These are phyloP conservation scores for Lepidocyrtoides sp. DNA, from an alignment of 2,888 invertebrate species.

Conservation along the genomic window DNA sequence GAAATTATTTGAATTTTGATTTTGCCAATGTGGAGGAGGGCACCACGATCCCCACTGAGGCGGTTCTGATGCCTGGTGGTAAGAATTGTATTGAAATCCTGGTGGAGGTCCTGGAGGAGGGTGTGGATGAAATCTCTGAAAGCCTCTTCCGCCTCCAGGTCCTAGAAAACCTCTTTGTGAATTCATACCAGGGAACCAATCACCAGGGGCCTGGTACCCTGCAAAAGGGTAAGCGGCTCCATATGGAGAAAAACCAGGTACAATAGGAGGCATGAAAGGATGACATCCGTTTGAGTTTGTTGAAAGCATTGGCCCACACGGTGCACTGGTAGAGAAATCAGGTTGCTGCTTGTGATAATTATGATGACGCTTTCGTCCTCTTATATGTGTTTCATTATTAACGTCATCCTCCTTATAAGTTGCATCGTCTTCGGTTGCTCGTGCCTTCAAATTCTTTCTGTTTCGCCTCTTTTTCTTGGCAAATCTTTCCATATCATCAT, in stretches of 20 bases:
- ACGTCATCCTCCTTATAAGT: constrained; percentile 18
- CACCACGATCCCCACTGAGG: constrained; percentile 33
- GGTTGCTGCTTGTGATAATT: background rate
- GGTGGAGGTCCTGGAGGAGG: background rate
- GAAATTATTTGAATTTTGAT: background rate
- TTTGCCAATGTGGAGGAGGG: constrained; percentile 52
- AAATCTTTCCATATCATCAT: constrained; percentile 93
- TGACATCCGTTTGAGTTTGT: background rate
- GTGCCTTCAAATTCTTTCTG: constrained; percentile 12
- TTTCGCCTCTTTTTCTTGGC: constrained; percentile 84
- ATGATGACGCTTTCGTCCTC: constrained; percentile 60
- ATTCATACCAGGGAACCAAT: background rate
- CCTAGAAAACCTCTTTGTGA: background rate
- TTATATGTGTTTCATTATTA: background rate
- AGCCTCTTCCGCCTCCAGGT: background rate
- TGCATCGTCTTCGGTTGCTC: constrained; percentile 55
- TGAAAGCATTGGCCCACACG: background rate
- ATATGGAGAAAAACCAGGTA: constrained; percentile 58
- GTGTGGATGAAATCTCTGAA: background rate
- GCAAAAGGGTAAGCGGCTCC: background rate
- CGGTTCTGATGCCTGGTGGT: background rate
- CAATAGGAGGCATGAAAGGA: constrained; percentile 58
- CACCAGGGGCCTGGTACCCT: background rate
- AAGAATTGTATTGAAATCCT: background rate
- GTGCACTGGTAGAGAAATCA: background rate